Evolutionary conservation across 2,888 invertebrate genomes (phyloP).

Genomic region (Meliscaeva auricollis): DNA sequence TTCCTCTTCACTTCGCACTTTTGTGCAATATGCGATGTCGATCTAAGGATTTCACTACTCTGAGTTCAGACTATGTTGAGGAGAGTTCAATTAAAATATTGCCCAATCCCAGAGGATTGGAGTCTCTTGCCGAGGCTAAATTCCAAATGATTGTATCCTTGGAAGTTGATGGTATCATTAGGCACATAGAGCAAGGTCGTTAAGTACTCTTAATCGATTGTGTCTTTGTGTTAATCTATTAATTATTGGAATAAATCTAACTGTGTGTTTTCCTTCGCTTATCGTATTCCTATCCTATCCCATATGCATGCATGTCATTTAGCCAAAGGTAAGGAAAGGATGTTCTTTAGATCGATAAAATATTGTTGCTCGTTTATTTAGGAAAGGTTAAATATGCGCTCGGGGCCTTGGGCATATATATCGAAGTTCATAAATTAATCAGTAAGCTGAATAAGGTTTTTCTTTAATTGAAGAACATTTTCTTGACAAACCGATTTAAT

Average conservation of each 20-base stretch:
- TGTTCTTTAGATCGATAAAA: conserved; percentile 5
- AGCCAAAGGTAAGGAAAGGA: conserved; percentile 20
- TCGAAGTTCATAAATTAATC: conserved; percentile 16
- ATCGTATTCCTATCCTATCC: neutral
- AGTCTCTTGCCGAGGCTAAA: neutral
- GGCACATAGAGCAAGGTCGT: conserved; percentile 50
- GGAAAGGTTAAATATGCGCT: neutral
- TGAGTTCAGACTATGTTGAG: neutral
- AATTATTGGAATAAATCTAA: conserved; percentile 65
- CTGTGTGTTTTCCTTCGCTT: conserved; percentile 26
- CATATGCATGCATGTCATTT: conserved; percentile 5
- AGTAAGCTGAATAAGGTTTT: no score
- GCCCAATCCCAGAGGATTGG: conserved; percentile 11
- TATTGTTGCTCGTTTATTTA: conserved; percentile 25
- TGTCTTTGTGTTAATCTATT: conserved; percentile 72
- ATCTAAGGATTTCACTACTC: neutral
- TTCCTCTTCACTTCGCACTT: neutral
- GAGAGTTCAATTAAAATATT: conserved; percentile 65
- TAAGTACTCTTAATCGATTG: conserved; percentile 75
- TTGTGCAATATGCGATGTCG: no score
- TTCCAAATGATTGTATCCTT: conserved; percentile 58
- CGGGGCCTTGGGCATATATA: neutral
- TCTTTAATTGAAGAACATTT: no score
- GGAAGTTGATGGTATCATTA: conserved; percentile 67
- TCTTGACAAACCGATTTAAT: no score